A percentile compares a stretch with the other conserved stretches of the same genome.
These are phyloP conservation scores for Machimus rusticus DNA, from an alignment of 2,888 invertebrate species.

Conservation along the genomic window DNA sequence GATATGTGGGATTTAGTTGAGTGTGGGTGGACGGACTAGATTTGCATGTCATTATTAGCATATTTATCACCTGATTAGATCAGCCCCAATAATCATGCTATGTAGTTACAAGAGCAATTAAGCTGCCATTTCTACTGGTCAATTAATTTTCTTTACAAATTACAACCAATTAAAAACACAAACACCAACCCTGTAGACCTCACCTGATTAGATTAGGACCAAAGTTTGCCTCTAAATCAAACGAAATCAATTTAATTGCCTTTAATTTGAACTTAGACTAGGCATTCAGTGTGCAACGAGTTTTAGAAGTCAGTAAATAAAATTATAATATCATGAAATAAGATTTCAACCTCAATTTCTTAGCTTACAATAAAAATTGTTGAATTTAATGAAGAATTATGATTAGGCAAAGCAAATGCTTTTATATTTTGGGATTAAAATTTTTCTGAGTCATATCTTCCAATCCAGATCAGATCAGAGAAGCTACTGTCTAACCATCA, in stretches of 20 bases:
- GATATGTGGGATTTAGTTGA: background rate
- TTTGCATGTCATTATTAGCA: background rate
- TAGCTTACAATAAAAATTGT: too few species aligned
- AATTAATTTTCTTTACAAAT: background rate
- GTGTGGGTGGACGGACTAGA: background rate
- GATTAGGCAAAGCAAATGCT: too few species aligned
- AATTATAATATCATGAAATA: background rate
- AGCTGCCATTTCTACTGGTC: background rate
- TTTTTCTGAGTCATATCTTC: too few species aligned
- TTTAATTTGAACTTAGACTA: background rate
- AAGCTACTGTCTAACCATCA: too few species aligned
- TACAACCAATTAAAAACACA: background rate
- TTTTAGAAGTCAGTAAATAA: background rate
- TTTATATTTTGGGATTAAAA: too few species aligned
- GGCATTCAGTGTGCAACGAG: background rate
- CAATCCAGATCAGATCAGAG: too few species aligned
- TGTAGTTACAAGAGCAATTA: background rate
- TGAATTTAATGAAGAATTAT: too few species aligned
- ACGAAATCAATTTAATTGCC: background rate
- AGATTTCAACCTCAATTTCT: too few species aligned
- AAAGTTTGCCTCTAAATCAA: background rate
- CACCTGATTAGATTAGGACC: background rate
- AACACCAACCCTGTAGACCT: background rate
- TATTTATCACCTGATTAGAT: background rate
- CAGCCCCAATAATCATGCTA: background rate